Evolutionary conservation across 2,888 invertebrate species (phyloP).

Genomic region (Hydraecia micacea): DNA sequence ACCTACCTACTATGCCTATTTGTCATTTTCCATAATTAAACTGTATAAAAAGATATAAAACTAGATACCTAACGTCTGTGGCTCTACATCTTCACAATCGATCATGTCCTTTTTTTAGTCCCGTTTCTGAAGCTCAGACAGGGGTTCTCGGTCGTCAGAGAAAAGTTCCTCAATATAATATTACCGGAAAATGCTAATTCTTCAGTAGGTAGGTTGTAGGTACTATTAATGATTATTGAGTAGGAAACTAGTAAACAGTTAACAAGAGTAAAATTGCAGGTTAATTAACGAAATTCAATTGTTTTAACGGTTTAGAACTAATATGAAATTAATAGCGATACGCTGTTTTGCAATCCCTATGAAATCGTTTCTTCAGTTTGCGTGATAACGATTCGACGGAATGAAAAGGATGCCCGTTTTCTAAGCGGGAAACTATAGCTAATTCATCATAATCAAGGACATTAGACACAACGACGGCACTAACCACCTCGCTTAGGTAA

Average conservation of each 20-base stretch:
- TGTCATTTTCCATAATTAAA: background rate
- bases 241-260: constrained; percentile 13
- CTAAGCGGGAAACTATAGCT: constrained; percentile 70
- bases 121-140: background rate
- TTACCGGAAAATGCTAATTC: background rate
- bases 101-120: background rate
- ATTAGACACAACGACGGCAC: background rate
- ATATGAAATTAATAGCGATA: constrained; percentile 40
- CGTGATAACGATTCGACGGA: constrained; percentile 52
- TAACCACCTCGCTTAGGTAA: background rate
- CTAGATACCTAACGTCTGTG: background rate
- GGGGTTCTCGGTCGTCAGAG: background rate
- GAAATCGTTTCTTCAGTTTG: constrained; percentile 33
- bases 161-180: background rate
- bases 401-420: constrained; percentile 68
- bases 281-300: constrained; percentile 29
- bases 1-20: background rate
- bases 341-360: constrained; percentile 49
- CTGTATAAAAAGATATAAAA: background rate
- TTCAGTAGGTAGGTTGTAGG: background rate
- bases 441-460: constrained; percentile 48
- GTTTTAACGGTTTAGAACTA: constrained; percentile 28
- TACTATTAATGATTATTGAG: background rate
- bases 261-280: constrained; percentile 39
- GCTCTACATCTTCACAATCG: background rate